Percentiles rank a stretch among this genome's conserved stretches.
phyloP scores from a whole-genome alignment of 2,113 vertebrate genomes.

The Heterotilapia buettikoferi region DNA sequence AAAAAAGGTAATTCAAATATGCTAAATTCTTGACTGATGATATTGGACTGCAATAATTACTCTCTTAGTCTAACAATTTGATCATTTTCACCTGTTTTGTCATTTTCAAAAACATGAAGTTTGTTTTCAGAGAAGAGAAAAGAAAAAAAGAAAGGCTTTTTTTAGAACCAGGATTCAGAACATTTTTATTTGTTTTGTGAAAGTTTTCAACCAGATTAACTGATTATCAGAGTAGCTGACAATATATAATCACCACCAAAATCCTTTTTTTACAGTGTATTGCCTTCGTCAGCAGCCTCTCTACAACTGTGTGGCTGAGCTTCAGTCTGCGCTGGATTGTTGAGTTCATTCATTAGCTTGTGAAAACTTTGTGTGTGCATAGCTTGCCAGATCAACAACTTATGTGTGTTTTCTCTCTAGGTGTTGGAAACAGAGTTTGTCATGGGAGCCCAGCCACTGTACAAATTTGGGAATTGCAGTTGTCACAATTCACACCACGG shows the following conservation, averaged over 20 bases:
- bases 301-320: neutral
- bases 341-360: neutral
- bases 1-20: neutral
- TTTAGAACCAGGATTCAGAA: neutral
- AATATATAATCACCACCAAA: neutral
- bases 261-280: neutral
- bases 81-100: neutral
- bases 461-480: neutral
- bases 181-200: neutral
- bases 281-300: neutral
- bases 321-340: neutral
- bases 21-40: neutral
- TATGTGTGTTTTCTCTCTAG: neutral
- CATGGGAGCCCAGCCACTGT: neutral
- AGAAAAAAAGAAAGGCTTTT: neutral
- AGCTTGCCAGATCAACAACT: neutral
- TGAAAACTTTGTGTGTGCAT: neutral
- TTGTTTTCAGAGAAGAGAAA: neutral
- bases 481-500: fast-evolving
- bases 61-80: neutral
- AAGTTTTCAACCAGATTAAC: neutral
- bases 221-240: neutral
- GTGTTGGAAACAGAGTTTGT: neutral
- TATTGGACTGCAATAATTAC: neutral
- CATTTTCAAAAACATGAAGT: neutral